Conservation (phyloP, 2,113 vertebrate genomes). For the Etheostoma cragini region DNA sequence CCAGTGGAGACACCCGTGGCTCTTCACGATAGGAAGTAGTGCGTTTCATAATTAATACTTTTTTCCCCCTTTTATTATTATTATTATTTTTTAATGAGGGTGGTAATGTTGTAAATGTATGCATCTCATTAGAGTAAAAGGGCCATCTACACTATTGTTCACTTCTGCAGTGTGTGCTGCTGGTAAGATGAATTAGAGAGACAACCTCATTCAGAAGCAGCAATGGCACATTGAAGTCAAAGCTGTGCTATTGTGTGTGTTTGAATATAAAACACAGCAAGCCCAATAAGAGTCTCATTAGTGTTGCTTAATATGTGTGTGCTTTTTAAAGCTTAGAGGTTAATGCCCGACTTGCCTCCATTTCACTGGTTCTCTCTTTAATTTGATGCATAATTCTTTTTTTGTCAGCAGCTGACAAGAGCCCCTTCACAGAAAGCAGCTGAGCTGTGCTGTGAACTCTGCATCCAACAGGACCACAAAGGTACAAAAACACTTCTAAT, state of each 20-base stretch:
- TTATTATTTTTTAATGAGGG: slow-evolving; percentile 86
- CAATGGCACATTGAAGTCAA: slow-evolving; percentile 67
- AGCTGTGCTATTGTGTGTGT: slow-evolving; percentile 65
- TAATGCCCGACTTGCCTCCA: slow-evolving; percentile 80
- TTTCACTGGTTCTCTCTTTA: slow-evolving; percentile 80
- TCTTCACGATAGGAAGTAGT: slow-evolving; percentile 80
- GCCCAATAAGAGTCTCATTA: slow-evolving; percentile 83
- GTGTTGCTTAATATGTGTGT: slow-evolving; percentile 83
- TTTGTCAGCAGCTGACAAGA: slow-evolving; percentile 71
- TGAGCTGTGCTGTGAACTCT: slow-evolving; percentile 64
- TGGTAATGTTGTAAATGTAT: slow-evolving; percentile 83
- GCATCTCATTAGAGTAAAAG: slow-evolving; percentile 80
- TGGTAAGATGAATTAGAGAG: slow-evolving; percentile 69
- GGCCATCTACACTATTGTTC: slow-evolving; percentile 76
- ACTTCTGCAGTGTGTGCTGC: slow-evolving; percentile 57
- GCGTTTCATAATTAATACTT: slow-evolving; percentile 85
- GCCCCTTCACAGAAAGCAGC: slow-evolving; percentile 68
- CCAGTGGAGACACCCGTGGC: slow-evolving; percentile 84
- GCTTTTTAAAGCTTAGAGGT: slow-evolving; percentile 84
- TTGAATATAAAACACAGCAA: slow-evolving; percentile 75
- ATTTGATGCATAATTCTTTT: slow-evolving; percentile 81
- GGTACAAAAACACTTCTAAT: slow-evolving; percentile 65
- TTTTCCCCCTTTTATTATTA: slow-evolving; percentile 78
- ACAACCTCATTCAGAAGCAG: slow-evolving; percentile 66
- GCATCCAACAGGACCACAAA: slow-evolving; percentile 67